Conservation (phyloP, 2,113 vertebrate species). For the Amia ocellicauda region DNA sequence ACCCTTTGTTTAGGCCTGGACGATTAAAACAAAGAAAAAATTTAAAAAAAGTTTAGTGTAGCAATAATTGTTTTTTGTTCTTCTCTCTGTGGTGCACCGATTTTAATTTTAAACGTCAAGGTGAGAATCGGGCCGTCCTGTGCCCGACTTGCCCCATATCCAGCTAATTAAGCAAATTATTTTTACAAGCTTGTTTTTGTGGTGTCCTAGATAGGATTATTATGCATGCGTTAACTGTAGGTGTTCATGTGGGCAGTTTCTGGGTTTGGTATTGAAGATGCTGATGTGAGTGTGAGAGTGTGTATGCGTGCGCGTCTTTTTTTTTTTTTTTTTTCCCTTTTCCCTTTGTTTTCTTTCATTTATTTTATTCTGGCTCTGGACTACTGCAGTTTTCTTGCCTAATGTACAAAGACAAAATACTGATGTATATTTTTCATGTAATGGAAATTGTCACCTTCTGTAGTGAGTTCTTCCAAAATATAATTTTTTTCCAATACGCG, state of each 20-base stretch:
- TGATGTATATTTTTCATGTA: slow-evolving; percentile 99
- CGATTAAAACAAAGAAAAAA: slow-evolving; percentile 38
- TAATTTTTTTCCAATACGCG: slow-evolving; percentile 87
- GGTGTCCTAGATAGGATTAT: slow-evolving; percentile 68
- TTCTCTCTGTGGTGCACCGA: slow-evolving; percentile 35
- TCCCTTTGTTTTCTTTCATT: slow-evolving; percentile 53
- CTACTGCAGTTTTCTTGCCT: slow-evolving; percentile 76
- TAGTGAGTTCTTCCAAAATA: slow-evolving; percentile 98
- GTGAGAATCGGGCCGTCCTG: slow-evolving; percentile 45
- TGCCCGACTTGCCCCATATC: slow-evolving; percentile 18
- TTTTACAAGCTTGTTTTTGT: slow-evolving; percentile 59
- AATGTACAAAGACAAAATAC: slow-evolving; percentile 95
- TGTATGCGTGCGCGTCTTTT: slow-evolving; percentile 26
- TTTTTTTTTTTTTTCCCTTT: slow-evolving; percentile 41
- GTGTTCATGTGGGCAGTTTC: slow-evolving; percentile 64
- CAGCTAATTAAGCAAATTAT: slow-evolving; percentile 48
- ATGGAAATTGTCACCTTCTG: slow-evolving; percentile 93
- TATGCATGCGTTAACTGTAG: slow-evolving; percentile 80
- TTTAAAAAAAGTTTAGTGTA: slow-evolving; percentile 56
- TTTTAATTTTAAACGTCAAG: slow-evolving; percentile 43
- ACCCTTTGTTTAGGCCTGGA: slow-evolving; percentile 45
- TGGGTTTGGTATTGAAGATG: slow-evolving; percentile 66
- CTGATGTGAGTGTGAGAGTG: slow-evolving; percentile 31
- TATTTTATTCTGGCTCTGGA: slow-evolving; percentile 59
- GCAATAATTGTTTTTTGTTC: slow-evolving; percentile 56